Conservation (phyloP, 2,113 vertebrate species). For the Albula goreensis region DNA sequence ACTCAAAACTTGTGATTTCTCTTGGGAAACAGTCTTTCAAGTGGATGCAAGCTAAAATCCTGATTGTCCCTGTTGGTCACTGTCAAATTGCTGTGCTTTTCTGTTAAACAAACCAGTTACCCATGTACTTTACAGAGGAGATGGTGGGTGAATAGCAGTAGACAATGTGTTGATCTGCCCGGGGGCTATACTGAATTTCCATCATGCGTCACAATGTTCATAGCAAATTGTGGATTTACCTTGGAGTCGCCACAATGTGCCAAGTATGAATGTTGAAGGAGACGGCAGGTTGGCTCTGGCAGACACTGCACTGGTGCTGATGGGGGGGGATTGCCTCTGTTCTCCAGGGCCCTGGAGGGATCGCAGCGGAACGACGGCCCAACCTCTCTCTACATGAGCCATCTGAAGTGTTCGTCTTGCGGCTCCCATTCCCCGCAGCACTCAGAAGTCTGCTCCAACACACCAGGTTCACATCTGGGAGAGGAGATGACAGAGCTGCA, state of each 20-base stretch:
- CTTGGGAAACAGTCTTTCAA: not conserved
- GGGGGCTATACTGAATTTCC: not conserved
- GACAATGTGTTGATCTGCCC: not conserved
- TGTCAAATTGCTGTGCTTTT: too few species aligned
- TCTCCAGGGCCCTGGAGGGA: conserved; percentile 73
- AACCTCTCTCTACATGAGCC: conserved; percentile 81
- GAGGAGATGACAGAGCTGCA: conserved; percentile 93
- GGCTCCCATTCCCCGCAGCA: conserved; percentile 88
- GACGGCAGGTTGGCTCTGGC: not conserved
- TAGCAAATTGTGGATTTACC: not conserved
- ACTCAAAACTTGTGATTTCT: too few species aligned
- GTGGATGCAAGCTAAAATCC: not conserved
- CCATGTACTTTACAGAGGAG: not conserved
- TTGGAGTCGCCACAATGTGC: not conserved
- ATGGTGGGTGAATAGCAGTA: not conserved
- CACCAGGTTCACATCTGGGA: conserved; percentile 77
- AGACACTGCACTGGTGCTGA: not conserved
- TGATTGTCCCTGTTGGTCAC: too few species aligned
- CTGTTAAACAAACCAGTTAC: not conserved
- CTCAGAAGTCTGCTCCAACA: conserved; percentile 84
- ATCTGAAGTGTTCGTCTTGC: conserved; percentile 86
- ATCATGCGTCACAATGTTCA: not conserved
- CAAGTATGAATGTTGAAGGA: not conserved
- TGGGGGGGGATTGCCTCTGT: not conserved
- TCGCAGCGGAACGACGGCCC: conserved; percentile 76